Base-by-base conservation (phyloP, 2,113 vertebrate genomes). In the Trogon melanurus region DNA sequence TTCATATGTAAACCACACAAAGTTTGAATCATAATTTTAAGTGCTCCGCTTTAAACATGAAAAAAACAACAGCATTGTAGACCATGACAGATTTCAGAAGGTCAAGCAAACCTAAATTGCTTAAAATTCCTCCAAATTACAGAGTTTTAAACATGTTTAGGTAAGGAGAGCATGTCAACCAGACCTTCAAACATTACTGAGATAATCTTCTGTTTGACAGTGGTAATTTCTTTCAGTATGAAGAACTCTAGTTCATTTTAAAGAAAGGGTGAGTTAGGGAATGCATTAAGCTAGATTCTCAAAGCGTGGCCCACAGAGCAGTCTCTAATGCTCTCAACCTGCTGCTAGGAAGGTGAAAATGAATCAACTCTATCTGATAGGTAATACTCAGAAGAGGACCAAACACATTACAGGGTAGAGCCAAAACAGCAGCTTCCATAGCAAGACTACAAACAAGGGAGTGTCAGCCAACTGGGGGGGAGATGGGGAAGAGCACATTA, bases 21-120 rank as follows among this genome's bases (percentile, higher is more conserved):
- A 85, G 30, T 5, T 16, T 44, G 36, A 78, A 93, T 57, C 62
- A 36, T 7, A 38, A 53, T 41, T 70, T 86, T 38, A 74, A 86
- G 34, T 20, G 22, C 10, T 44, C 25, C 38, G 47, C 72, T 90
- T 90, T 11, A 92, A 88, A 88, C 25, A 23, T 3, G 13, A 88
- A 86, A 83, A 41, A 86, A 87, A 79, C 34, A 9, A 66, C 22
- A 47, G 27, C 15, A 36, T 1, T 73, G 60, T 16, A 85, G 62
- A 70, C 64, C 64, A 66, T 7, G 8, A 80, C 30, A 66, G 65
- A 90, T 54, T 95, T 88, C 60, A 90, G 54, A 86, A 91, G 79
- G 94, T 94, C 85, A 93, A 80, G 22, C 17, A 96, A 94, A 95
- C 88, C 89, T 22, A 76, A 88, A 80, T 54, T 85, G 45, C 79